A percentile compares a stretch with the other conserved stretches of the same genome.
phyloP scores from a whole-genome alignment of 2,113 vertebrate genomes.

The Cygnus buccinator region DNA sequence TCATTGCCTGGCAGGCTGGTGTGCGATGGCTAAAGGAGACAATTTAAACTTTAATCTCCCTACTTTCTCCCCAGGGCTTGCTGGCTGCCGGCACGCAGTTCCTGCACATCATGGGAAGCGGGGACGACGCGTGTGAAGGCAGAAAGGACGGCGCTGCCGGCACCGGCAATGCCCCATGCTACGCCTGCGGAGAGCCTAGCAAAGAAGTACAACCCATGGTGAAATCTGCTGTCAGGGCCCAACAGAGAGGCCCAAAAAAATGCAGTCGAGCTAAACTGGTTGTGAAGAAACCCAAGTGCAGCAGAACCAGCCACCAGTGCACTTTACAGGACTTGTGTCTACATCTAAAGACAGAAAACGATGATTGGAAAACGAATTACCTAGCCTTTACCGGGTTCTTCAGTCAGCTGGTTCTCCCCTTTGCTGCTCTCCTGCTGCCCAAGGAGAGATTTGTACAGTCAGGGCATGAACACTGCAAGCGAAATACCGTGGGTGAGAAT shows the following conservation, averaged over 20 bases:
- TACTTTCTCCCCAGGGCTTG: neutral
- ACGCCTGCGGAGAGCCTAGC: neutral
- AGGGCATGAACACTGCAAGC: neutral
- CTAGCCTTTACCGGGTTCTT: neutral
- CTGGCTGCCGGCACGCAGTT: neutral
- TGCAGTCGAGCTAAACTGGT: rapidly evolving
- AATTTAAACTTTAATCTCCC: neutral
- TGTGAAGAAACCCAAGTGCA: neutral
- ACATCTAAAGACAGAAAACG: neutral
- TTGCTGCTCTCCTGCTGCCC: neutral
- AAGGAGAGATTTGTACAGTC: neutral
- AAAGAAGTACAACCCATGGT: neutral
- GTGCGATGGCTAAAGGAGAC: neutral
- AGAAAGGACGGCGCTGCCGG: neutral
- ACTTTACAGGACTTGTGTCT: neutral
- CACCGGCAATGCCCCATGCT: neutral
- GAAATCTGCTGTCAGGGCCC: neutral
- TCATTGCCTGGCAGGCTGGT: neutral
- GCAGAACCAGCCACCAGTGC: neutral
- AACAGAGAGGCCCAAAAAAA: neutral
- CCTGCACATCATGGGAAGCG: neutral
- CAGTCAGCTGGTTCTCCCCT: neutral
- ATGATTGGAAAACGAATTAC: neutral
- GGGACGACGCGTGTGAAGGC: neutral
- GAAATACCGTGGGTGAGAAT: neutral